Base-by-base conservation (phyloP, 1,140 invertebrate species). In the Bombus polaris region DNA sequence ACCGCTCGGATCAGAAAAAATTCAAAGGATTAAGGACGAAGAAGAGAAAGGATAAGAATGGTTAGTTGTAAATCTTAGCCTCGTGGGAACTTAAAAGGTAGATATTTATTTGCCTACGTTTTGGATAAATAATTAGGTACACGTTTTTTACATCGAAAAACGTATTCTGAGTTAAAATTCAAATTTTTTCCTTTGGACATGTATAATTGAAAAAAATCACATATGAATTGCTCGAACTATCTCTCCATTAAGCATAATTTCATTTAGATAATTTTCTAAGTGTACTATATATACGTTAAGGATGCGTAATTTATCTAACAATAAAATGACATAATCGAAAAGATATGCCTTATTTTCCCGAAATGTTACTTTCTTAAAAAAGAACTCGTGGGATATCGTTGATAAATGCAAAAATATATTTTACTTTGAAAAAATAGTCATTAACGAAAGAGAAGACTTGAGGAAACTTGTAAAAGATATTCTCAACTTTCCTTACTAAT, bases 51-150 rank as follows among this genome's bases (percentile, higher is more conserved):
- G 79, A n/a, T 32, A 57, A 70, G 82, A 86, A 83, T 65, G 77
- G 42, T 70, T 81, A 53, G 76, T 62, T 86, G 86, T 86, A 87
- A 86, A 86, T 86, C 72, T 59, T 75, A 39, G 76, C 53, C 86
- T 39, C 28, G 3, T 3, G 35, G 57, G 35, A 76, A 39, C 57
- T 62, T 62, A 1, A 32, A 62, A 42, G 37, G 37, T 39, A 39
- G 35, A n/a, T 59, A n/a, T 28, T n/a, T 62, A n/a, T 39, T 57
- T 57, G 15, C 8, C 57, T 62, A 18, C 53, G 39, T n/a, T 37
- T 62, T 25, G 3, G 15, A 0, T n/a, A 28, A 6, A n/a, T 35
- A 44, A 73, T 73, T 73, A n/a, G 6, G 32, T 62, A n/a, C 12
- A 28, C 22, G 25, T 22, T 22, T 57, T 13, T 18, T 59, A 4